A percentile compares a stretch with the other conserved stretches of the same genome.
Evolutionary conservation across 1,140 invertebrate species (phyloP).

Genomic region (Zaprionus ghesquierei): DNA sequence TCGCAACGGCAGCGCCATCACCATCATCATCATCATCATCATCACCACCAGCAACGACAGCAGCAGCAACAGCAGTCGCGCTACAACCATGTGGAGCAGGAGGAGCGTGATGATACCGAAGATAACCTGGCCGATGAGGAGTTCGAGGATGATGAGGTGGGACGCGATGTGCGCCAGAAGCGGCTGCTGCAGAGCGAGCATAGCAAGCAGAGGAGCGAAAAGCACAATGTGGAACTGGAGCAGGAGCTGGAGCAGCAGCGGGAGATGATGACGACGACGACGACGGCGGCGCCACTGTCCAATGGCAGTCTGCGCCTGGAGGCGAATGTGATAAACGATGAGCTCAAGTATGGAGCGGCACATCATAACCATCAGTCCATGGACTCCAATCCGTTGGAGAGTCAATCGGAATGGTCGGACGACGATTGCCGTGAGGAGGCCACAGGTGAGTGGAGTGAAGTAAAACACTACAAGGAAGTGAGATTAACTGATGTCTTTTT

Average conservation of each 20-base stretch:
- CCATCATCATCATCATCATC: constrained; percentile 64
- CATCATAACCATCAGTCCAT: constrained; percentile 82
- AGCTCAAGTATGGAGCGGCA: constrained; percentile 80
- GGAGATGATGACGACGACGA: constrained; percentile 3
- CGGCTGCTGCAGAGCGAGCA: constrained; percentile 39
- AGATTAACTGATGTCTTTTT: not conserved
- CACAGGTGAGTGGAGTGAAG: constrained; percentile 61
- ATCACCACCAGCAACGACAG: constrained; percentile 51
- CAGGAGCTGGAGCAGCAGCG: constrained; percentile 20
- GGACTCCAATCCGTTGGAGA: constrained; percentile 84
- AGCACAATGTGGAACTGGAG: constrained; percentile 36
- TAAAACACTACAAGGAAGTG: not conserved
- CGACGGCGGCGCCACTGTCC: constrained; percentile 30
- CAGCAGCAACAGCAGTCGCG: constrained; percentile 53
- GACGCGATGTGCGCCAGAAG: constrained; percentile 75
- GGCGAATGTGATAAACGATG: constrained; percentile 82
- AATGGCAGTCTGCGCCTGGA: constrained; percentile 57
- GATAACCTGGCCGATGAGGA: constrained; percentile 81
- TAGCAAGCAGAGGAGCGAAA: constrained; percentile 22
- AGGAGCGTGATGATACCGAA: constrained; percentile 78
- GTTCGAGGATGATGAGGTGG: constrained; percentile 80
- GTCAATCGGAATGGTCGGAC: constrained; percentile 91
- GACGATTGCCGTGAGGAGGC: constrained; percentile 84
- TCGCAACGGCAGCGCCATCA: constrained; percentile 62
- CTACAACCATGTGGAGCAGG: constrained; percentile 69